Percentiles rank a stretch among this genome's conserved stretches.
phyloP scores from a whole-genome alignment of 1,140 invertebrate genomes.

The Ostrea denselamellosa region DNA sequence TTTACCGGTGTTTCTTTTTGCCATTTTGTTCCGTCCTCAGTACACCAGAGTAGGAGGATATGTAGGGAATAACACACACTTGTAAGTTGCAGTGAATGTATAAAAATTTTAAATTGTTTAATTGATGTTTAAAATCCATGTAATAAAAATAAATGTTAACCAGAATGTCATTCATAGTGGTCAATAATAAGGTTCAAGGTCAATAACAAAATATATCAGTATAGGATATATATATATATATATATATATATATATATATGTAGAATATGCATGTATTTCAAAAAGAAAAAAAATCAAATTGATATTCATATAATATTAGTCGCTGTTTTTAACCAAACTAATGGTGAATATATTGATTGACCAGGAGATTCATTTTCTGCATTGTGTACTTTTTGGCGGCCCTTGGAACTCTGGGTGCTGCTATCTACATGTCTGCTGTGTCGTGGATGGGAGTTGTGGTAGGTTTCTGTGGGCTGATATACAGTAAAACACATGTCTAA shows the following conservation, averaged over 20 bases:
- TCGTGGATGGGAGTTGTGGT: conserved; percentile 64
- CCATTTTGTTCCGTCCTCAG: conserved; percentile 62
- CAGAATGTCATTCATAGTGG: no score
- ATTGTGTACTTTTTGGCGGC: conserved; percentile 56
- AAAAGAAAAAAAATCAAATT: no score
- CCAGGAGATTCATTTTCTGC: conserved; percentile 63
- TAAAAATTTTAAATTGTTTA: no score
- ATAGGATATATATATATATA: no score
- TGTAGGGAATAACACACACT: conserved; percentile 70
- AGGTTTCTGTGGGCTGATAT: conserved; percentile 42
- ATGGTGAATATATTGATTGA: conserved; percentile 14
- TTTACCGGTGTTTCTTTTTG: conserved; percentile 50
- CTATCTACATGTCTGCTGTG: conserved; percentile 60
- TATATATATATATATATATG: no score
- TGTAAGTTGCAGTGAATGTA: conserved; percentile 51
- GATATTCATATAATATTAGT: no score
- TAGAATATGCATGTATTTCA: no score
- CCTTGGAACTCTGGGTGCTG: conserved; percentile 60
- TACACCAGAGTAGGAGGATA: conserved; percentile 73
- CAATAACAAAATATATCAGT: no score
- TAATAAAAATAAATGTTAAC: no score
- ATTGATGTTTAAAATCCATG: no score
- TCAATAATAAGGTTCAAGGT: no score
- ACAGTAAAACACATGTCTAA: no score
- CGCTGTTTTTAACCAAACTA: not conserved